Evolutionary conservation across 2,797 vertebrate species (phyloP), one percentile per base, ranked within the genome.

Genomic region (Mormyrops attenuatus): DNA sequence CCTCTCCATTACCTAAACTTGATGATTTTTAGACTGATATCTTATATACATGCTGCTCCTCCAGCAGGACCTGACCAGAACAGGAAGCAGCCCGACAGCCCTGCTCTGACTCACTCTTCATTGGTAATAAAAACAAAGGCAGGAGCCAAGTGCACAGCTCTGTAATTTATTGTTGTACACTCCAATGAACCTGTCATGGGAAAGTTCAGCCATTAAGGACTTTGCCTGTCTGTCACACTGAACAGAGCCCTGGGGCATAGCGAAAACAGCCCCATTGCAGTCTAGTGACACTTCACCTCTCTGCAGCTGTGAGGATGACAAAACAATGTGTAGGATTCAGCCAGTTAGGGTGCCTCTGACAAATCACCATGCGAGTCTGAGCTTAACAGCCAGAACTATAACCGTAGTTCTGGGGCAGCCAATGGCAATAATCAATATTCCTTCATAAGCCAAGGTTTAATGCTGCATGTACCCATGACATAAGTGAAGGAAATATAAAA

Each of bases 171-270:
- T n/a, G 38, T 47, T 80, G 5, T n/a, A 47, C 73, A 80, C 73
- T 44, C 38, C 73, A 80, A 80, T 80, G 73, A 80, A 80, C 73
- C 41, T 47, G 73, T 80, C 73, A 80, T n/a, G 15, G 34, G 73
- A 80, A 80, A n/a, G 34, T 80, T 80, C 73, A 44, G 73, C 73
- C 38, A 47, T 80, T 80, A 80, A 80, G 73, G 41, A 20, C 41
- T 44, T 38, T 80, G 73, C 20, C 73, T 80, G 73, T 41, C 73
- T 80, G 73, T 80, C 73, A 80, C 73, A 41, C 41, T 80, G 73
- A 80, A 80, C 73, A 80, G 41, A 80, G 73, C 73, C 38, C 73
- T 80, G 38, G 73, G 73, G 73, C 38, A n/a, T n/a, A 80, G 73
- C 17, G 41, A 80, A 44, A 80, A 80, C 73, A 44, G 73, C 73